Percentiles rank a stretch among this genome's conserved stretches.
These are phyloP conservation scores for Solenopsis invicta DNA, from an alignment of 1,140 invertebrate genomes.

Conservation along the genomic window DNA sequence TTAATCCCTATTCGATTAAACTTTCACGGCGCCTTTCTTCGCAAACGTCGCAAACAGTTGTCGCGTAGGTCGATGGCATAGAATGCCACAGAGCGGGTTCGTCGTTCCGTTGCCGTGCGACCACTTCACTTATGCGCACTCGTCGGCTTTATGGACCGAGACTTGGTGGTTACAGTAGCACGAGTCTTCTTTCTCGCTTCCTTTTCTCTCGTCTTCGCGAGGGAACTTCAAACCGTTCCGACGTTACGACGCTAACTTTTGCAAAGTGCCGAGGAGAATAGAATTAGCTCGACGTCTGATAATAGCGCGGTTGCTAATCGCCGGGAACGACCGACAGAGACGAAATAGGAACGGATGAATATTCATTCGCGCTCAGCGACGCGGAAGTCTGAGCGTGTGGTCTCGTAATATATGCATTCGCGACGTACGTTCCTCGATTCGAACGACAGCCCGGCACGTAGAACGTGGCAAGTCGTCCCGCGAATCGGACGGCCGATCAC, in stretches of 20 bases:
- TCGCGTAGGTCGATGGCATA: constrained; percentile 71
- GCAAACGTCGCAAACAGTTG: constrained; percentile 48
- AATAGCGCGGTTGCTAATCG: constrained; percentile 64
- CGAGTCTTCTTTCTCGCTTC: constrained; percentile 35
- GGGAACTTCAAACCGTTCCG: constrained; percentile 68
- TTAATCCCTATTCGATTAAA: constrained; percentile 3
- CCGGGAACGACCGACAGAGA: constrained; percentile 41
- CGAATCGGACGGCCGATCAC: constrained; percentile 34
- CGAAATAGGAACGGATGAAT: constrained; percentile 64
- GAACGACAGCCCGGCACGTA: not conserved
- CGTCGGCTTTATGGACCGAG: constrained; percentile 78
- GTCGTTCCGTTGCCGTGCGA: constrained; percentile 76
- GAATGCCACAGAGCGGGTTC: constrained; percentile 70
- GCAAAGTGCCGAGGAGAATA: constrained; percentile 45
- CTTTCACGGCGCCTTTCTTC: constrained; percentile 25
- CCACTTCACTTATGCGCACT: constrained; percentile 79
- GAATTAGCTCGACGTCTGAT: constrained; percentile 61
- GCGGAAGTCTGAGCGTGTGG: constrained; percentile 54
- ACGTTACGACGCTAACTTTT: constrained; percentile 57
- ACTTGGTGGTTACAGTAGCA: constrained; percentile 70
- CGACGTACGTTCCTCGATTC: constrained; percentile 31
- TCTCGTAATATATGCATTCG: constrained; percentile 57
- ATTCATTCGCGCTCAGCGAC: constrained; percentile 55
- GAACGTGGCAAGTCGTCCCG: not conserved
- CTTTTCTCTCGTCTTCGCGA: constrained; percentile 1